A percentile compares a stretch with the other conserved stretches of the same genome.
Evolutionary conservation across 2,797 vertebrate genomes (phyloP).

Genomic region (Etheostoma nigrum): DNA sequence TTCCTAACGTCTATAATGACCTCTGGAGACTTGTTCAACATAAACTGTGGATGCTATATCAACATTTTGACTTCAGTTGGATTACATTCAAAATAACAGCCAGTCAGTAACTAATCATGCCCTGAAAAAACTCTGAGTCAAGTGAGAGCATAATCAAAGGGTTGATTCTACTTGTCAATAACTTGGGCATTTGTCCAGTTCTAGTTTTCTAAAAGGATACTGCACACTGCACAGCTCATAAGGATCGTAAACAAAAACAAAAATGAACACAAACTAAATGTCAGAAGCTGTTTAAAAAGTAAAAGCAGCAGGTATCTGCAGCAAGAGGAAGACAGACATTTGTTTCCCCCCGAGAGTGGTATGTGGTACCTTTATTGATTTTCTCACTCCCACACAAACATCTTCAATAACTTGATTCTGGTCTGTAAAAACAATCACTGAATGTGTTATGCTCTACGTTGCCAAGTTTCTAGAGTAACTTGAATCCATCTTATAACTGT

Average conservation of each 20-base stretch:
- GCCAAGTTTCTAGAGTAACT: neutral
- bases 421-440: slow-evolving; percentile 15
- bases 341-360: neutral
- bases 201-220: slow-evolving; percentile 19
- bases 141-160: slow-evolving; percentile 17
- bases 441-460: neutral
- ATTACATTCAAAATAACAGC: slow-evolving; percentile 27
- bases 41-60: slow-evolving; percentile 18
- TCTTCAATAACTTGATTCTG: slow-evolving; percentile 10
- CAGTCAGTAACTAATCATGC: slow-evolving; percentile 31
- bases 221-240: neutral
- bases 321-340: neutral
- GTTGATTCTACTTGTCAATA: slow-evolving; percentile 30
- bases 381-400: slow-evolving; percentile 37
- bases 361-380: slow-evolving; percentile 30
- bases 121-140: slow-evolving; percentile 16
- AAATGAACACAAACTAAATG: neutral
- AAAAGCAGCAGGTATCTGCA: slow-evolving; percentile 25
- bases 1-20: slow-evolving; percentile 10
- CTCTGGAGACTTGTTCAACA: slow-evolving; percentile 29
- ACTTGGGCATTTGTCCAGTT: slow-evolving; percentile 16
- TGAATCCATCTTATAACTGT: slow-evolving; percentile 10
- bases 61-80: slow-evolving; percentile 18
- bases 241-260: neutral
- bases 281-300: slow-evolving; percentile 1